These are phyloP conservation scores for Entomobrya proxima DNA, from an alignment of 2,888 invertebrate genomes.

Conservation along the genomic window DNA sequence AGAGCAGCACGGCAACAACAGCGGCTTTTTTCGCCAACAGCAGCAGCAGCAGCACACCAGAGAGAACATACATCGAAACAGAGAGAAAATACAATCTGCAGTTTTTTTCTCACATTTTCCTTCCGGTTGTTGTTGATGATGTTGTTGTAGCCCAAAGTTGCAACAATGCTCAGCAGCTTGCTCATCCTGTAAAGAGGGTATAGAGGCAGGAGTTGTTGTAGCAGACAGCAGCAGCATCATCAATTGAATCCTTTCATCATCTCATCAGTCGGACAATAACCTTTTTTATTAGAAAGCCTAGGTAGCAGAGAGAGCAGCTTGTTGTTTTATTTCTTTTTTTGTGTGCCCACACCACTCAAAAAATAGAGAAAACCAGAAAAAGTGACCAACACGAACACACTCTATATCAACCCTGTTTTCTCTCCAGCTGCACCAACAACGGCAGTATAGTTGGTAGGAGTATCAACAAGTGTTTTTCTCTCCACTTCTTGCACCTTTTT, in stretches of 20 bases:
- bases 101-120: background rate
- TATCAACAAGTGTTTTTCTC: conserved; percentile 50
- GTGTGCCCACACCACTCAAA: conserved; percentile 7
- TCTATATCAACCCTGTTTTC: conserved; percentile 7
- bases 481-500: conserved; percentile 16
- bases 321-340: background rate
- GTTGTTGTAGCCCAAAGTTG: conserved; percentile 7
- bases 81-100: background rate
- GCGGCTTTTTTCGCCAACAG: background rate
- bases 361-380: background rate
- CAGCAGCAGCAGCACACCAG: background rate
- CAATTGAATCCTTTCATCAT: background rate
- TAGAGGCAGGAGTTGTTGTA: too few species aligned
- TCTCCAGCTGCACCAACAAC: background rate
- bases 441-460: background rate
- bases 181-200: too few species aligned
- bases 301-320: background rate
- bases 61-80: background rate
- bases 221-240: background rate
- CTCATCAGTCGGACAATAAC: background rate
- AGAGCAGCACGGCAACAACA: background rate
- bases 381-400: conserved; percentile 10
- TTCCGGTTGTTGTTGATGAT: conserved; percentile 20
- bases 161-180: conserved; percentile 36
- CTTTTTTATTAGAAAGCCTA: conserved; percentile 12